Percentiles rank a stretch among this genome's conserved stretches.
phyloP scores from a whole-genome alignment of 2,888 invertebrate species.

The Gryllus longicercus region DNA sequence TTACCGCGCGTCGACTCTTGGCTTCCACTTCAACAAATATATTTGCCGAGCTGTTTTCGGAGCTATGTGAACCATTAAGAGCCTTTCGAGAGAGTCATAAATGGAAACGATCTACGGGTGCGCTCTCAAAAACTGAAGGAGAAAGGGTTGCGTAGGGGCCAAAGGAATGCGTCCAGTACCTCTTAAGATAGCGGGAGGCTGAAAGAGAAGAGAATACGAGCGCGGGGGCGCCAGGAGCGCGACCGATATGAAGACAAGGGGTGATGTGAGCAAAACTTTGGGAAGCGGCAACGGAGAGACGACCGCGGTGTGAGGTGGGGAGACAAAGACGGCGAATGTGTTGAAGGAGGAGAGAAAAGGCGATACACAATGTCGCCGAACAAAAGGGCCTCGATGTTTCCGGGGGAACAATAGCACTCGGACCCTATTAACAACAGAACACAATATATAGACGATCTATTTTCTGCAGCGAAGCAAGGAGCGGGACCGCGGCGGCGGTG shows the following conservation, averaged over 20 bases:
- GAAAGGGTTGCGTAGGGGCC: too few species aligned
- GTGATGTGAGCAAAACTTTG: neutral
- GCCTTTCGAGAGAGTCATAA: too few species aligned
- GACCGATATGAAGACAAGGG: conserved; percentile 17
- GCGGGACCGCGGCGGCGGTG: neutral
- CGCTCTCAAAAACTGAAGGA: too few species aligned
- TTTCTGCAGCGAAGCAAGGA: neutral
- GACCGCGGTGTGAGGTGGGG: neutral
- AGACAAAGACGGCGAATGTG: neutral
- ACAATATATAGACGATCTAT: neutral
- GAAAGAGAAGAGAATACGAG: neutral
- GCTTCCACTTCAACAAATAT: too few species aligned
- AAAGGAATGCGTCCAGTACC: too few species aligned
- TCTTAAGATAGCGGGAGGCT: too few species aligned
- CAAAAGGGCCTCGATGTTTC: conserved; percentile 26
- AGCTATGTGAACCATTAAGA: too few species aligned
- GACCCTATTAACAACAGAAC: conserved; percentile 24
- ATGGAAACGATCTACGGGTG: too few species aligned
- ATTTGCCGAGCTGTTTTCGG: too few species aligned
- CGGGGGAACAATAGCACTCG: conserved; percentile 25
- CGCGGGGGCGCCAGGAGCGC: neutral
- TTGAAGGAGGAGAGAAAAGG: neutral
- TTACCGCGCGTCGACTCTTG: too few species aligned
- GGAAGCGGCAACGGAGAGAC: neutral
- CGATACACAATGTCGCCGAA: conserved; percentile 21